These are phyloP conservation scores for Sphaerodactylus townsendi DNA, from an alignment of 2,113 vertebrate genomes.

Conservation along the genomic window DNA sequence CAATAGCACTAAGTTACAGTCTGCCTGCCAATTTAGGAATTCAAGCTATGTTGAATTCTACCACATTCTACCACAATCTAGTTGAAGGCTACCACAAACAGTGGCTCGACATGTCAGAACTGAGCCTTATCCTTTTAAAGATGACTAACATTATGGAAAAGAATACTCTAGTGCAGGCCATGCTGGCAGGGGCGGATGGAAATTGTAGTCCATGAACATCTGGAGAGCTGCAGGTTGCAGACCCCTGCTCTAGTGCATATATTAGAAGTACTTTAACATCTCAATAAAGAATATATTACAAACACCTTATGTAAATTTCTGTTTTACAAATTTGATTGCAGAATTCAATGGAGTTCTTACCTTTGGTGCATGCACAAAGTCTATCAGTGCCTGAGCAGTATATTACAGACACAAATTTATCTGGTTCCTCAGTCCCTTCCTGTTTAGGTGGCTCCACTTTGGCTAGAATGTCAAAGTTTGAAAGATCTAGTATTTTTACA, in stretches of 20 bases:
- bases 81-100: not conserved
- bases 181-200: no score
- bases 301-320: not conserved
- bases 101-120: not conserved
- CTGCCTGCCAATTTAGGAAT: not conserved
- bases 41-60: not conserved
- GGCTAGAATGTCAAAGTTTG: slow-evolving; percentile 93
- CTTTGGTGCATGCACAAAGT: slow-evolving; percentile 97
- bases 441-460: slow-evolving; percentile 97
- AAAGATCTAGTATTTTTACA: slow-evolving; percentile 97
- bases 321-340: not conserved
- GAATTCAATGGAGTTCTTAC: slow-evolving; percentile 71
- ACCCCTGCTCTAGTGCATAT: no score
- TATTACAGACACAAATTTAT: slow-evolving; percentile 96
- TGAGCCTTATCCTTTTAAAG: not conserved
- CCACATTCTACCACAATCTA: no score
- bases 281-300: not conserved
- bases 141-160: not conserved
- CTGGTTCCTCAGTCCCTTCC: slow-evolving; percentile 90
- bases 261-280: not conserved
- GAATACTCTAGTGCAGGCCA: no score
- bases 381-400: slow-evolving; percentile 99
- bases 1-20: not conserved
- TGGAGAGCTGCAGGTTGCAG: no score
- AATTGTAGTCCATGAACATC: no score